phyloP scores from a whole-genome alignment of 2,113 vertebrate genomes.

The Sturnus vulgaris region DNA sequence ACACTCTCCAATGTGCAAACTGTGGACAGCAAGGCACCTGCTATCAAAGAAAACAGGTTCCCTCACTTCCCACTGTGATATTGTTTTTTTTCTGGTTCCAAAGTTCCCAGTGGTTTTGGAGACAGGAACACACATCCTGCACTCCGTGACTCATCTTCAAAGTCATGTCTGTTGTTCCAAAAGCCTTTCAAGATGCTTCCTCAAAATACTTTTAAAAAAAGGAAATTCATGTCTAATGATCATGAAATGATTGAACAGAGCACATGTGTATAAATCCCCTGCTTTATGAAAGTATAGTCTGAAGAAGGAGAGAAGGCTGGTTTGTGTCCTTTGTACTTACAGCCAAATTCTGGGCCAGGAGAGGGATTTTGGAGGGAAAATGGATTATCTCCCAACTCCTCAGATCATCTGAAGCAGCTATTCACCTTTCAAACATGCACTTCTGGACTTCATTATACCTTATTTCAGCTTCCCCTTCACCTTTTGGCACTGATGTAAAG shows the following conservation, averaged over 20 bases:
- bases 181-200: constrained; percentile 16
- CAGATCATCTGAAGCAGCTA: neutral
- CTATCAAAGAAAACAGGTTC: neutral
- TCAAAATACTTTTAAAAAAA: neutral
- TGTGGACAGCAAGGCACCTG: neutral
- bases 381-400: neutral
- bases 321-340: neutral
- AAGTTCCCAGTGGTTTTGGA: neutral
- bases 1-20: neutral
- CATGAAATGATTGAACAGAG: neutral
- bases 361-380: neutral
- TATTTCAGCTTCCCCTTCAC: neutral
- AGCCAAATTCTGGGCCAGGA: neutral
- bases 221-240: neutral
- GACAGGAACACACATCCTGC: neutral
- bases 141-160: neutral
- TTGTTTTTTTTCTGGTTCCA: neutral
- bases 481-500: neutral
- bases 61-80: neutral
- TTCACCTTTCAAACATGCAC: neutral
- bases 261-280: neutral
- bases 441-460: neutral
- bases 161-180: neutral
- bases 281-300: neutral
- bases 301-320: neutral